Percentiles rank a stretch among this genome's conserved stretches.
phyloP scores from a whole-genome alignment of 2,113 vertebrate species.

The Scolopax mira region DNA sequence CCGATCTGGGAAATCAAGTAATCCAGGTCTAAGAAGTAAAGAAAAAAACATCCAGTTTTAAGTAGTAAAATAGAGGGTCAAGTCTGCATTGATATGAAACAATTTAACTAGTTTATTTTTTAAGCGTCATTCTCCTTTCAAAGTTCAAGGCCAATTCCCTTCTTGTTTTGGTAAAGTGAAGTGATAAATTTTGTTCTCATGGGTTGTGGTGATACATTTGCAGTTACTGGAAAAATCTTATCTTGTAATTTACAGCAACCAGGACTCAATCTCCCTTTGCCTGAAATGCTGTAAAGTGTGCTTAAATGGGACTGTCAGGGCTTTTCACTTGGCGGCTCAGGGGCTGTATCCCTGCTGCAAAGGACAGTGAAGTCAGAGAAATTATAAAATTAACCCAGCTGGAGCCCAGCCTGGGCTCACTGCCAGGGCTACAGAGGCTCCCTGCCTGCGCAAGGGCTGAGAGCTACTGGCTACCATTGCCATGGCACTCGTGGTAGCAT shows the following conservation, averaged over 20 bases:
- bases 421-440: background rate
- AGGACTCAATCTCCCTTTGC: background rate
- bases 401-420: background rate
- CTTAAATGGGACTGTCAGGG: background rate
- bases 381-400: background rate
- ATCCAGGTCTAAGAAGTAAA: background rate
- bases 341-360: background rate
- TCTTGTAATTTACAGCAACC: constrained; percentile 15
- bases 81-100: background rate
- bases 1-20: background rate
- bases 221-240: constrained; percentile 14
- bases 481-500: fast-evolving
- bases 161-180: background rate
- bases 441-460: background rate
- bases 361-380: background rate
- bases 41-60: background rate
- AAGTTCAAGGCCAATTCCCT: background rate
- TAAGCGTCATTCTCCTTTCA: background rate
- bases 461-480: fast-evolving
- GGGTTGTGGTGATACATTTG: background rate
- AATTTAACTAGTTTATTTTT: background rate
- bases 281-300: background rate
- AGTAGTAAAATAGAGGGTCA: background rate
- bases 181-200: background rate
- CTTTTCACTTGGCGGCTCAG: constrained; percentile 8